phyloP scores from a whole-genome alignment of 2,113 vertebrate genomes.

The Chloebia gouldiae region DNA sequence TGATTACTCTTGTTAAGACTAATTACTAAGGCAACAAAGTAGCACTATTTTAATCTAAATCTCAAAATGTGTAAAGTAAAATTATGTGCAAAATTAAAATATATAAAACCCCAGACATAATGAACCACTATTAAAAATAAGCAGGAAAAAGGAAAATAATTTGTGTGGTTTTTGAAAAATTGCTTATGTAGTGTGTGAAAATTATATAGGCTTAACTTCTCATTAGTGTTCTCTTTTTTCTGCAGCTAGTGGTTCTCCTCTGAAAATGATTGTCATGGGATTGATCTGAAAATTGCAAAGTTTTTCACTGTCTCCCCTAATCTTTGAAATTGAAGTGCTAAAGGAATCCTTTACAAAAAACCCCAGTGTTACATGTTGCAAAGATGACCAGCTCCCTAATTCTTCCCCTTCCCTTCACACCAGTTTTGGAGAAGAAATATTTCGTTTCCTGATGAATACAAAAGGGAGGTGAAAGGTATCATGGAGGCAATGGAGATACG shows the following conservation, averaged over 20 bases:
- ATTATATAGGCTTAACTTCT: not conserved
- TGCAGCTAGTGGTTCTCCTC: not conserved
- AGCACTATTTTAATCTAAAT: not conserved
- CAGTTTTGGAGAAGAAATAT: not conserved
- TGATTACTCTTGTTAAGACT: not conserved
- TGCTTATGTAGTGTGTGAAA: not conserved
- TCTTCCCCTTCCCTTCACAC: not conserved
- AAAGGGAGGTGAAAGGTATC: not conserved
- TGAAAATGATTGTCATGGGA: not conserved
- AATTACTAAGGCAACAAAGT: not conserved
- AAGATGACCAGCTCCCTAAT: not conserved
- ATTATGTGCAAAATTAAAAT: not conserved
- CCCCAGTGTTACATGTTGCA: not conserved
- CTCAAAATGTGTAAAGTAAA: not conserved
- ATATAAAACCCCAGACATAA: not conserved
- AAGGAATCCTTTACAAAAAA: not conserved
- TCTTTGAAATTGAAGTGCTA: not conserved
- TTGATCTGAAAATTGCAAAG: not conserved
- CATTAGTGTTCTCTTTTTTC: not conserved
- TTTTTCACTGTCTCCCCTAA: not conserved
- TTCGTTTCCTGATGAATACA: not conserved
- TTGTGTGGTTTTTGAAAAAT: not conserved
- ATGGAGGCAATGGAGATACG: not conserved
- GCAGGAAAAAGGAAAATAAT: not conserved
- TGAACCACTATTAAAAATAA: not conserved